A percentile compares a stretch with the other conserved stretches of the same genome.
These are phyloP conservation scores for Drosophila meridionalis DNA, from an alignment of 2,888 invertebrate genomes.

Conservation along the genomic window DNA sequence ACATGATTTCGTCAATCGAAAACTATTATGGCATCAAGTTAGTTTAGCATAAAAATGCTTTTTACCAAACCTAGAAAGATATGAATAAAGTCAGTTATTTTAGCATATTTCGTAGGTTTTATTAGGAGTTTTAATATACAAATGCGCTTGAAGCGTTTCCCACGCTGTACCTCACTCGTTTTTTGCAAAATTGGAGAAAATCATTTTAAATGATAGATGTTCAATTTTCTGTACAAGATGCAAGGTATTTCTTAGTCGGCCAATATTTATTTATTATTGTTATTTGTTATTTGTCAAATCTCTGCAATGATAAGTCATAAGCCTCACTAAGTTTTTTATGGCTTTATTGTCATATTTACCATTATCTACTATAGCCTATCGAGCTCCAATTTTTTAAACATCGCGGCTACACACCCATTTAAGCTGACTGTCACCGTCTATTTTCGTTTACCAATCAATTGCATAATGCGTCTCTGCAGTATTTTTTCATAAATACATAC, in stretches of 20 bases:
- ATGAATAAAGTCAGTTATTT: background rate
- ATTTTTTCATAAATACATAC: background rate
- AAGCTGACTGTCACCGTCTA: slow-evolving; percentile 5
- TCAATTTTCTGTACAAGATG: background rate
- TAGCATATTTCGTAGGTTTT: background rate
- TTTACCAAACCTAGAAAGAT: too few relatives aligned
- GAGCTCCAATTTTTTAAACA: slow-evolving; percentile 12
- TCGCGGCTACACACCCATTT: slow-evolving; percentile 22
- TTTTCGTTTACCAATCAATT: background rate
- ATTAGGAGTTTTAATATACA: too few relatives aligned
- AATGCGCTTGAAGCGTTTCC: too few relatives aligned
- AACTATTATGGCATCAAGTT: too few relatives aligned
- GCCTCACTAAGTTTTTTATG: slow-evolving; percentile 20
- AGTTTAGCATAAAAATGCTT: too few relatives aligned
- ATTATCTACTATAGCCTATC: slow-evolving; percentile 29
- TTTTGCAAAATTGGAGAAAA: background rate
- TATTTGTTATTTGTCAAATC: slow-evolving; percentile 36
- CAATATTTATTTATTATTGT: background rate
- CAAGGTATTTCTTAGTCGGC: background rate
- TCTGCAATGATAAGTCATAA: slow-evolving; percentile 22
- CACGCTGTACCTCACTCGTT: background rate
- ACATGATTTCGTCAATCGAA: too few relatives aligned
- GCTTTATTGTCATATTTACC: slow-evolving; percentile 16
- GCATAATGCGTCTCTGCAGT: slow-evolving; percentile 10
- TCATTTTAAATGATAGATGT: background rate